Evolutionary conservation across 2,888 invertebrate species (phyloP).

Genomic region (Stegophylla sp.): DNA sequence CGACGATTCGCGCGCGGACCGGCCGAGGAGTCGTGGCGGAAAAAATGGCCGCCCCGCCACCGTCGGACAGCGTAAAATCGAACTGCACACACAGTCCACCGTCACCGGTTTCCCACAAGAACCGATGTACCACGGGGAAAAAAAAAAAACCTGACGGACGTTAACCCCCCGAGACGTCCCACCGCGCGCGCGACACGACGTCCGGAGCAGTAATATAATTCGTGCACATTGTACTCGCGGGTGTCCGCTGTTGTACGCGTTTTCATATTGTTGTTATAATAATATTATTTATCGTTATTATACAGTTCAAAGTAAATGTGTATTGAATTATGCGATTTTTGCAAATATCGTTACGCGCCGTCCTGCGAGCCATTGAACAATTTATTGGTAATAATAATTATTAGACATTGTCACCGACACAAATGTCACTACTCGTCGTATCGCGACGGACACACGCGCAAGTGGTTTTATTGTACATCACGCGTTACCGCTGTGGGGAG

Average conservation of each 20-base stretch:
- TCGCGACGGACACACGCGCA: not conserved
- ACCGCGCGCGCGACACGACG: not conserved
- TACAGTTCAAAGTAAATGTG: too few relatives aligned
- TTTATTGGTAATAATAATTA: too few relatives aligned
- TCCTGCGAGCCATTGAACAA: too few relatives aligned
- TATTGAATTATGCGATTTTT: too few relatives aligned
- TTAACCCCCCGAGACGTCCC: constrained; percentile 28
- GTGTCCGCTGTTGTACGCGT: too few relatives aligned
- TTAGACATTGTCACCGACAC: constrained; percentile 16
- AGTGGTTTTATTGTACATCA: not conserved
- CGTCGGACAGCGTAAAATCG: not conserved
- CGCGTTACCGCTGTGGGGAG: too few relatives aligned
- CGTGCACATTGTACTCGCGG: too few relatives aligned
- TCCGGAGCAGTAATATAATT: too few relatives aligned
- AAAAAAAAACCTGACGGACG: constrained; percentile 30
- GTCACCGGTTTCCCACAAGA: constrained; percentile 44
- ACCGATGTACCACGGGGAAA: constrained; percentile 1
- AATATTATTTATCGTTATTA: constrained; percentile 6
- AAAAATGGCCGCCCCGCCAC: not conserved
- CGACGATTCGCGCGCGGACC: too few relatives aligned
- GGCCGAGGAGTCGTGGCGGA: not conserved
- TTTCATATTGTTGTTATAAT: constrained; percentile 3
- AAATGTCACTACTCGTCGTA: not conserved
- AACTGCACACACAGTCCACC: not conserved
- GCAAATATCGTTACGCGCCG: constrained; percentile 1